Evolutionary conservation across 2,113 vertebrate genomes (phyloP).

Genomic region (Erythrolamprus reginae): DNA sequence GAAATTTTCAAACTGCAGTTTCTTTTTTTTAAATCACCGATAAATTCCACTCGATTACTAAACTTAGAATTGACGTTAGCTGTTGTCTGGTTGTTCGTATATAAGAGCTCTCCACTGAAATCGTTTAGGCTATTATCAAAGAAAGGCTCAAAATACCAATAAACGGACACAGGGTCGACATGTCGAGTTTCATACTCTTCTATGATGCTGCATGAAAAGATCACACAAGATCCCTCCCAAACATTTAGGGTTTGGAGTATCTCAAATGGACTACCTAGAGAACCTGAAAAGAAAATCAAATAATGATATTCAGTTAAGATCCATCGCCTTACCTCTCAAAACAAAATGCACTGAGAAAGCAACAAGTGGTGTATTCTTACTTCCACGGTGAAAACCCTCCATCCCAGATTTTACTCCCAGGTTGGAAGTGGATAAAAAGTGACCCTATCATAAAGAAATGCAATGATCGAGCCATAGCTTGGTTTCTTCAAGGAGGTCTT

Average conservation of each 20-base stretch:
- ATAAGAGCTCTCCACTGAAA: neutral
- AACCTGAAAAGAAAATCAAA: neutral
- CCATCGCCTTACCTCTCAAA: neutral
- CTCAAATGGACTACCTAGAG: neutral
- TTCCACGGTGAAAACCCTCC: neutral
- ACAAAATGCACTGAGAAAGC: neutral
- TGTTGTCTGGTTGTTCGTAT: neutral
- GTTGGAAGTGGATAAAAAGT: neutral
- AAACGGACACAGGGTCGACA: neutral
- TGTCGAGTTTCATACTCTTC: accelerated
- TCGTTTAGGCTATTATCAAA: accelerated
- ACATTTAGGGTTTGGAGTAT: accelerated
- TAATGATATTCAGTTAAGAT: neutral
- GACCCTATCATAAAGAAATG: neutral
- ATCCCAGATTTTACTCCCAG: neutral
- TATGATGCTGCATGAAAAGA: neutral
- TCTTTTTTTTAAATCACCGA: neutral
- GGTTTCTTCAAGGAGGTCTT: neutral
- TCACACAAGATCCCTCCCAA: neutral
- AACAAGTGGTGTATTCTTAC: neutral
- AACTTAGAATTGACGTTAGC: too few species aligned
- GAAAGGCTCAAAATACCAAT: neutral
- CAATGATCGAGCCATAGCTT: neutral
- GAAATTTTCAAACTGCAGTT: constrained; percentile 12
- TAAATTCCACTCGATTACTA: neutral